Evolutionary conservation across 2,888 invertebrate genomes (phyloP).

Genomic region (Drosophila prolongata): DNA sequence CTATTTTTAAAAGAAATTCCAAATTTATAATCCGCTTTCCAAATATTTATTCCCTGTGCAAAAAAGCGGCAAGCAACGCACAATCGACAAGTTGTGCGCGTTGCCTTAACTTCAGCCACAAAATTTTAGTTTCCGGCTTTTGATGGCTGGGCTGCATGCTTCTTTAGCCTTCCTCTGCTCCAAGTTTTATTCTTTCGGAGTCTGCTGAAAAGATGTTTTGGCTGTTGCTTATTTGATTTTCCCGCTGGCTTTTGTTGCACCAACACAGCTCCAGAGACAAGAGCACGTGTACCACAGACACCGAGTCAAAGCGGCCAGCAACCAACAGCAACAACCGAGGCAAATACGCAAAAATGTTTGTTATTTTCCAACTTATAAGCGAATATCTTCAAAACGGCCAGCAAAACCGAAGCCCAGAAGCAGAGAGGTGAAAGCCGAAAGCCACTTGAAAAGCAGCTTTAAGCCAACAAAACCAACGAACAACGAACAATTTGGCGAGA

Average conservation of each 20-base stretch:
- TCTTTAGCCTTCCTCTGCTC: constrained; percentile 53
- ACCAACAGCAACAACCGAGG: constrained; percentile 20
- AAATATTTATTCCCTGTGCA: not conserved
- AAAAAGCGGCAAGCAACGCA: constrained; percentile 52
- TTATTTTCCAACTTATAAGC: constrained; percentile 63
- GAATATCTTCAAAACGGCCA: constrained; percentile 49
- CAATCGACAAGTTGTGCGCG: constrained; percentile 77
- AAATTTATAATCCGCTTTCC: too few species aligned
- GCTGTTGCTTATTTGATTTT: constrained; percentile 78
- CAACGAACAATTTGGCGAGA: constrained; percentile 40
- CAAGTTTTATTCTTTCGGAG: constrained; percentile 51
- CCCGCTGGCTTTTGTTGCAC: constrained; percentile 62
- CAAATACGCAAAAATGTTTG: constrained; percentile 57
- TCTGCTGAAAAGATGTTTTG: constrained; percentile 56
- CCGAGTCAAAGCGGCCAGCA: constrained; percentile 37
- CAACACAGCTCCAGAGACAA: constrained; percentile 45
- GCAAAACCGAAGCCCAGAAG: constrained; percentile 24
- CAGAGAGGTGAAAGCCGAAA: constrained; percentile 18
- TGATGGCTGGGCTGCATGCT: constrained; percentile 73
- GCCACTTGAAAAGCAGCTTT: constrained; percentile 49
- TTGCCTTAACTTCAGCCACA: constrained; percentile 75
- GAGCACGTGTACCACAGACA: constrained; percentile 59
- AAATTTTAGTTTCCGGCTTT: constrained; percentile 76
- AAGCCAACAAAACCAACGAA: constrained; percentile 42
- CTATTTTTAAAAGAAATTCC: too few species aligned